Evolutionary conservation across 2,797 vertebrate genomes (phyloP).

Genomic region (Microctenopoma stevenorrisi): DNA sequence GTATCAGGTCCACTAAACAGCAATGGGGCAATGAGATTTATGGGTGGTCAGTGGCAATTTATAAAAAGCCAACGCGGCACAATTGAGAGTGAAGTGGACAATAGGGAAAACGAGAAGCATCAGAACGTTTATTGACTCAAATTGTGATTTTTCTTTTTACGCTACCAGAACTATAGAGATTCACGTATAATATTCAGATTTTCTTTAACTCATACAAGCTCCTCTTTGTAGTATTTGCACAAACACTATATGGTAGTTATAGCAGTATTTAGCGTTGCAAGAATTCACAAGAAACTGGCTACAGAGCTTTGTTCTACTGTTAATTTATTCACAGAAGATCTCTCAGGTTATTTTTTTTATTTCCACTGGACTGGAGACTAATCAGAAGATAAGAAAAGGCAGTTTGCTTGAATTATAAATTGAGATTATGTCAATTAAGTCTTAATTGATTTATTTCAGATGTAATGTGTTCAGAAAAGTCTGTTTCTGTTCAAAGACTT

Average conservation of each 20-base stretch:
- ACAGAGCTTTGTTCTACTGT: too few species aligned
- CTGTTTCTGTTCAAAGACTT: neutral
- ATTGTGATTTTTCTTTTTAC: slow-evolving; percentile 24
- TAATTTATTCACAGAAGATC: too few species aligned
- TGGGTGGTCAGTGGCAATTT: slow-evolving; percentile 66
- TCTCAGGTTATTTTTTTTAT: too few species aligned
- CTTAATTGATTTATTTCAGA: too few species aligned
- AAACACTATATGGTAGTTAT: too few species aligned
- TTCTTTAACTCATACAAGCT: neutral
- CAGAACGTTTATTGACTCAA: slow-evolving; percentile 30
- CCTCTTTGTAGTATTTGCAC: neutral
- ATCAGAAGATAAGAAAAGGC: too few species aligned
- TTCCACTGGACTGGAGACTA: too few species aligned
- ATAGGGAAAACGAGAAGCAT: slow-evolving; percentile 59
- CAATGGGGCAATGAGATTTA: slow-evolving; percentile 66
- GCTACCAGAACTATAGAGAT: neutral
- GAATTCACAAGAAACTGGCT: too few species aligned
- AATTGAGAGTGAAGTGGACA: slow-evolving; percentile 68
- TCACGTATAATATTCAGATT: neutral
- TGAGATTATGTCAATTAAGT: too few species aligned
- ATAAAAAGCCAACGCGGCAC: slow-evolving; percentile 73
- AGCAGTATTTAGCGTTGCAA: too few species aligned
- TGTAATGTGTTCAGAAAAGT: too few species aligned
- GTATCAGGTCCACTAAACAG: slow-evolving; percentile 58
- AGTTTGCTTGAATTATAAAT: too few species aligned